Percentiles rank a stretch among this genome's conserved stretches.
These are phyloP conservation scores for Lemur catta DNA, from an alignment of 2,797 vertebrate genomes.

Conservation along the genomic window DNA sequence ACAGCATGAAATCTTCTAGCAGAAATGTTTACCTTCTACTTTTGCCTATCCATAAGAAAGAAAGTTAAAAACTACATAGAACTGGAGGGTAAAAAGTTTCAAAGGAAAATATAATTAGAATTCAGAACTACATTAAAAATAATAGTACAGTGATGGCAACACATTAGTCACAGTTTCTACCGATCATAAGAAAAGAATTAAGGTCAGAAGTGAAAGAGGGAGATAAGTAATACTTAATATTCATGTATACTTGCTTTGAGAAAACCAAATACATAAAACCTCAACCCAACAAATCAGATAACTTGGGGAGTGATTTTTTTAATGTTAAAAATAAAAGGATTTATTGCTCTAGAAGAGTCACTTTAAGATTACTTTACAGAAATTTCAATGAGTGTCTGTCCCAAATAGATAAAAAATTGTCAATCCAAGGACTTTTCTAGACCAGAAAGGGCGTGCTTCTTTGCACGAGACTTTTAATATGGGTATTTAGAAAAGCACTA, in stretches of 20 bases:
- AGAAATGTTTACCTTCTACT: conserved; percentile 45
- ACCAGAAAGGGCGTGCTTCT: neutral
- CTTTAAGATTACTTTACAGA: conserved; percentile 29
- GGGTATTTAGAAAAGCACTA: neutral
- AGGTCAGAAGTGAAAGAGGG: conserved; percentile 46
- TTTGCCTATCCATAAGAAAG: conserved; percentile 53
- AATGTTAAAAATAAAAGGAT: conserved; percentile 48
- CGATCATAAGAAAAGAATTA: conserved; percentile 57
- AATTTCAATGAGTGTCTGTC: neutral
- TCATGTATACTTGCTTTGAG: conserved; percentile 50
- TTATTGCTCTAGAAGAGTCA: conserved; percentile 24
- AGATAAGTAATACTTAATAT: conserved; percentile 62
- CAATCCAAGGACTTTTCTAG: neutral
- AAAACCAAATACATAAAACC: conserved; percentile 35
- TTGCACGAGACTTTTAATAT: neutral
- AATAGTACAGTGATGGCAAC: conserved; percentile 41
- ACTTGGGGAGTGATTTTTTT: neutral
- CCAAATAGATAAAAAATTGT: neutral
- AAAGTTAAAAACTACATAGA: conserved; percentile 38
- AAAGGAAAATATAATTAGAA: conserved; percentile 74
- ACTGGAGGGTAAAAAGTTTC: conserved; percentile 60
- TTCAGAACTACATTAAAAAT: conserved; percentile 68
- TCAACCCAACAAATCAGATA: conserved; percentile 29
- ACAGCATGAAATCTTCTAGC: neutral
- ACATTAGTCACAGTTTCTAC: conserved; percentile 65